phyloP scores from a whole-genome alignment of 2,797 vertebrate species.

The Octomys mimax region DNA sequence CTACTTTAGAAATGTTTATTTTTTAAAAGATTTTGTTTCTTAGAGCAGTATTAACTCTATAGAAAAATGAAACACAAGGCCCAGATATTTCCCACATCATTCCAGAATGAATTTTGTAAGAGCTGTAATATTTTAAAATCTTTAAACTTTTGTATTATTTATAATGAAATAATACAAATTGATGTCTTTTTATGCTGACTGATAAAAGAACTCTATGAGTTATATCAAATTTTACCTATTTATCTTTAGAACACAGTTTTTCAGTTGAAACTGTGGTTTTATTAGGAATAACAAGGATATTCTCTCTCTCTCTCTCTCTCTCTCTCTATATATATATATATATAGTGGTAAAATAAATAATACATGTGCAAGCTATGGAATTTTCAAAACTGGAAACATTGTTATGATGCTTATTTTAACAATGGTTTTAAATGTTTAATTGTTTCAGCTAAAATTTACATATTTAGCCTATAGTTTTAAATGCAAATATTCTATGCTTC shows the following conservation, averaged over 20 bases:
- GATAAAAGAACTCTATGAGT: slow-evolving; percentile 13
- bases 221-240: neutral
- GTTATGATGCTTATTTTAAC: slow-evolving; percentile 30
- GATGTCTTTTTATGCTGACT: slow-evolving; percentile 27
- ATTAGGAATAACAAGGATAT: slow-evolving; percentile 31
- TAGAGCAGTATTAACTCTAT: neutral
- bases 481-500: slow-evolving; percentile 77
- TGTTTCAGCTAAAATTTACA: slow-evolving; percentile 65
- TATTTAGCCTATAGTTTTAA: slow-evolving; percentile 79
- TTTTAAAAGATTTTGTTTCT: neutral
- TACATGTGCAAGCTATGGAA: slow-evolving; percentile 73
- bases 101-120: neutral
- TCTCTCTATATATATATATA: too few relatives aligned
- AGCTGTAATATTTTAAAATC: neutral
- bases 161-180: neutral
- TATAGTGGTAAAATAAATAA: slow-evolving; percentile 34
- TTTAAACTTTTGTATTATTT: neutral
- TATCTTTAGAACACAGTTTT: slow-evolving; percentile 66
- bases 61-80: neutral
- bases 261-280: slow-evolving; percentile 57
- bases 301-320: too few relatives aligned
- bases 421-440: slow-evolving; percentile 64
- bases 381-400: slow-evolving; percentile 16
- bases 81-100: neutral
- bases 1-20: neutral